Evolutionary conservation across 1,140 invertebrate species (phyloP), one percentile per base, ranked within the genome.

Genomic region (Lucilia cuprina): DNA sequence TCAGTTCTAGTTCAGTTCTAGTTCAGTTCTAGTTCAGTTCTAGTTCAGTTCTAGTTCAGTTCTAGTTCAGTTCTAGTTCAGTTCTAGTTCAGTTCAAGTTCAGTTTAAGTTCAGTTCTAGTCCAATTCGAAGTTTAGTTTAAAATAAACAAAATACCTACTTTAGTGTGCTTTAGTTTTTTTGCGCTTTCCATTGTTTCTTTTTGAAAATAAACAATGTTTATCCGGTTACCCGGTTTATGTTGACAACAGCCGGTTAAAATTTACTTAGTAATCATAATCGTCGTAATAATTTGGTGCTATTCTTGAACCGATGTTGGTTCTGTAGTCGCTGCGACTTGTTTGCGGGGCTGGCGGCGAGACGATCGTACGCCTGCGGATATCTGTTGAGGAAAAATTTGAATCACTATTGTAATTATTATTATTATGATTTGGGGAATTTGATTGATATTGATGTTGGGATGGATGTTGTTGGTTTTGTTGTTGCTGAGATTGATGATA

Each of bases 301-400:
- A 86, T 85, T 85, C 87, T 87, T 78, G 86, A 82, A 86, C 89
- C 85, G 86, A 86, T 83, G 87, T 87, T 82, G 87, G 88, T 88
- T 87, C 90, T 86, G 86, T 41, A 21, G 19, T 25, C 5, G 19
- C 7, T 25, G 35, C 88, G 86, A 86, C 88, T 87, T 87, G 88
- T 82, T 86, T 88, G 88, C 88, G 89, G 35, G 85, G 84, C 82
- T 85, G 88, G 87, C 88, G 89, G 85, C 87, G 89, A 85, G 86
- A 86, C 84, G 85, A 90, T 77, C 84, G 89, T 88, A 84, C 89
- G 85, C 87, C 89, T 85, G 85, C 89, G 88, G 88, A 91, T 89
- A 90, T 91, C 89, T 90, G 89, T 90, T 87, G 89, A 89, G 84
- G 89, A 91, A 85, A 90, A 91, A 90, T 89, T 89, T 83, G 89